A percentile compares a stretch with the other conserved stretches of the same genome.
Evolutionary conservation across 2,888 invertebrate species (phyloP).

Genomic region (Zaprionus bogoriensis): DNA sequence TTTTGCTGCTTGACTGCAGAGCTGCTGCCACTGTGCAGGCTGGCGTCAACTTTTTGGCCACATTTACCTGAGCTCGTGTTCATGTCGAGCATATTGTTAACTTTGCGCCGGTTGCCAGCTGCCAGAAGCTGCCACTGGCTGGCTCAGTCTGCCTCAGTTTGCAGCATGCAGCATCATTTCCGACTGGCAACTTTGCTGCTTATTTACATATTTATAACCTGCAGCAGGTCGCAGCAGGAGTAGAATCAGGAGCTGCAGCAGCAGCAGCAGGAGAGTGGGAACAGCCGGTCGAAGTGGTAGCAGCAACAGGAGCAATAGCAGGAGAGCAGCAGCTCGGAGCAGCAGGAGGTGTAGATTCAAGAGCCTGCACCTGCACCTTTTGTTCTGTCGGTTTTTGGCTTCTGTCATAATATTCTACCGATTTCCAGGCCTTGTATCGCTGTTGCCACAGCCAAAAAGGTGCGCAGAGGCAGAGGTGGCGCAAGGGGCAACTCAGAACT

Average conservation of each 20-base stretch:
- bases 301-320: background rate
- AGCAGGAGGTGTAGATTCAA: no score
- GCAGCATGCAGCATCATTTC: slow-evolving; percentile 41
- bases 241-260: slow-evolving; percentile 8
- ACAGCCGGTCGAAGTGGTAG: slow-evolving; percentile 5
- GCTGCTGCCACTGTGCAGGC: slow-evolving; percentile 23
- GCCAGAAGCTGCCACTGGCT: background rate
- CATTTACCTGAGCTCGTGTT: slow-evolving; percentile 56
- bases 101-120: slow-evolving; percentile 33
- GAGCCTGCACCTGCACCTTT: slow-evolving; percentile 41
- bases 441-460: no score
- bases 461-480: background rate
- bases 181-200: slow-evolving; percentile 63
- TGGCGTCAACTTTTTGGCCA: slow-evolving; percentile 48
- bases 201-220: slow-evolving; percentile 74
- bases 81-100: slow-evolving; percentile 64
- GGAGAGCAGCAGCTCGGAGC: no score
- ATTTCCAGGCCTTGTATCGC: slow-evolving; percentile 44
- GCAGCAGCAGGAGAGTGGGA: background rate
- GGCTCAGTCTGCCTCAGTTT: slow-evolving; percentile 3
- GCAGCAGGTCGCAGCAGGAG: no score
- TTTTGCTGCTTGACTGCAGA: no score
- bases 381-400: slow-evolving; percentile 43
- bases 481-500: background rate
- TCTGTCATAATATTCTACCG: slow-evolving; percentile 59